Evolutionary conservation across 2,113 vertebrate species (phyloP), one percentile per base, ranked within the genome.

Genomic region (Phylloscopus trochilus): DNA sequence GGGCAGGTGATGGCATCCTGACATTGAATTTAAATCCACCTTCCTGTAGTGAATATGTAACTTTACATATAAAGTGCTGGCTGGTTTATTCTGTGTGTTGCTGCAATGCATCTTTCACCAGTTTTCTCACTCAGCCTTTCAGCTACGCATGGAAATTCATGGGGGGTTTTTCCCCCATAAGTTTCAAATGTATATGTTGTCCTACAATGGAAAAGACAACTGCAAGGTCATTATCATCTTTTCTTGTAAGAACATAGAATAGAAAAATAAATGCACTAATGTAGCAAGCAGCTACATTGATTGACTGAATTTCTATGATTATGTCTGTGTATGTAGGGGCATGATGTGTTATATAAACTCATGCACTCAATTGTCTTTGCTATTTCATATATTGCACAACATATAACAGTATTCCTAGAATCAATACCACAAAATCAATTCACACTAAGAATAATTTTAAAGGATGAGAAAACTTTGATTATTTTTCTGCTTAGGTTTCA

Each of bases 401-500:
- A 43, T 27, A 15, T 35, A 85, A 83, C 70, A 80, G 56, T 58
- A 66, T 83, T 86, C 60, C 43, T 92, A 67, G 49, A 86, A 92
- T 93, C 93, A 90, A 92, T 92, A 90, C 28, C 3, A 5, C 70
- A 90, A 94, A 90, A 94, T 86, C 72, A 90, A 83, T 92, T 93
- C 79, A 75, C 72, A n/a, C 52, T 44, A 75, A 87, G 92, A 94
- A 83, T 70, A 90, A 86, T 93, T 81, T 0, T 33, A 90, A 92
- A 97, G 67, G 64, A 80, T 93, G 64, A 86, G 86, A 94, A 90
- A 93, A 89, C 80, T 90, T 86, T 43, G 86, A 92, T 83, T 93
- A 83, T 76, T 86, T 95, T 95, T 91, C 60, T 94, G 92, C 83
- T 89, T 74, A 81, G 39, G 51, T 89, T 94, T 93, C 89, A 96